A percentile compares a stretch with the other conserved stretches of the same genome.
These are phyloP conservation scores for Troglohyphantes excavatus DNA, from an alignment of 2,888 invertebrate genomes.

Conservation along the genomic window DNA sequence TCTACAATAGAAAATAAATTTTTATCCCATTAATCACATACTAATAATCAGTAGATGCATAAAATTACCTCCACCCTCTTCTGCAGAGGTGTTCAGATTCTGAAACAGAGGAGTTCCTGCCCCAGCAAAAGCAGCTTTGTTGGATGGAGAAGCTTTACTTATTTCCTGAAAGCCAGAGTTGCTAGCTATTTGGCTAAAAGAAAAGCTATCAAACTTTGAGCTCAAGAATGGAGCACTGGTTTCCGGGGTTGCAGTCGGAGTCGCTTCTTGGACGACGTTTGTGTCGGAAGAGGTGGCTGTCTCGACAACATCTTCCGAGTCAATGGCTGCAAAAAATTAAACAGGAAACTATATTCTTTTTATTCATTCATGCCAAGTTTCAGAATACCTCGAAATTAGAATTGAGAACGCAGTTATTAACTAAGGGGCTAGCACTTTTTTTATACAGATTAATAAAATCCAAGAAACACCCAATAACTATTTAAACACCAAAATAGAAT, in stretches of 20 bases:
- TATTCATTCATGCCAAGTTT: too few species aligned
- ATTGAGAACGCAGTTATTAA: too few species aligned
- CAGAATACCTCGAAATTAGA: too few species aligned
- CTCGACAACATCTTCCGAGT: background rate
- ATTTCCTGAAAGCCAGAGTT: conserved; percentile 41
- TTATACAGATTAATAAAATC: too few species aligned
- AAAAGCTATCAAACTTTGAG: conserved; percentile 23
- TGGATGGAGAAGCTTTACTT: background rate
- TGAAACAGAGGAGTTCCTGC: conserved; percentile 81
- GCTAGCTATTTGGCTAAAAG: conserved; percentile 76
- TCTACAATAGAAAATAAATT: too few species aligned
- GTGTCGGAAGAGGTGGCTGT: background rate
- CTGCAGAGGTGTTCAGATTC: conserved; percentile 35
- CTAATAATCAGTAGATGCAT: background rate
- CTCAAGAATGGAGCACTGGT: background rate
- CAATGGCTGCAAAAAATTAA: background rate
- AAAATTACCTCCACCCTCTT: conserved; percentile 44
- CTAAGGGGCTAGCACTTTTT: too few species aligned
- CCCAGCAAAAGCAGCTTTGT: conserved; percentile 81
- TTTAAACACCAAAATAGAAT: too few species aligned
- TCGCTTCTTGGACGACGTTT: background rate
- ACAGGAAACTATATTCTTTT: background rate
- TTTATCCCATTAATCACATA: too few species aligned
- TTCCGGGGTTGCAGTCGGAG: background rate
- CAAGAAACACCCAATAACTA: too few species aligned